Evolutionary conservation across 2,797 vertebrate species (phyloP), one percentile per base, ranked within the genome.

Genomic region (Lycodopsis pacificus): DNA sequence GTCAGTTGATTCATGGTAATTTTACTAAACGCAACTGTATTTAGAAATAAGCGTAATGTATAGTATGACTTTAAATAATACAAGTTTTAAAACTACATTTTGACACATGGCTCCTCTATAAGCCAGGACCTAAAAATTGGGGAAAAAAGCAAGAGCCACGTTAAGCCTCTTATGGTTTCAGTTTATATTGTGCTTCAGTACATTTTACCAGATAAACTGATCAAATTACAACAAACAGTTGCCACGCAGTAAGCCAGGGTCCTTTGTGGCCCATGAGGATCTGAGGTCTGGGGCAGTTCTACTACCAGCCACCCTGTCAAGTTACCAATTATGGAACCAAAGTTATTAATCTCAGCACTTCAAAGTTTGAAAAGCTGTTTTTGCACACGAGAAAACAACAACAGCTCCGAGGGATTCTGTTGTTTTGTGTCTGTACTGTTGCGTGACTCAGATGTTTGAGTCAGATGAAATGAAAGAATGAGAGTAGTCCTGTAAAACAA

Each of bases 381-480:
- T 22, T n/a, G 30, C 51, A 73, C 13, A 51, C 8, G n/a, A 61
- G 61, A 54, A 62, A 56, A 72, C 54, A 49, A 27, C 36, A 71
- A 25, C 46, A 36, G 5, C 46, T 19, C 6, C 13, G 32, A 42
- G 20, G 3, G 12, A 54, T 34, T 70, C 17, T 48, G 27, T 62
- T 54, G 42, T 48, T 68, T 72, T 27, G 25, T 64, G 6, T 36
- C 22, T 63, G 22, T 51, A 20, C 22, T 65, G 40, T 42, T 64
- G 66, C 54, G 7, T 65, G 57, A 44, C 32, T 70, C 32, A 34
- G 61, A 72, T 22, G 22, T 42, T 72, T 32, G 57, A 71, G 48
- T 73, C 74, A 65, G 34, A 49, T 42, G 19, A 57, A 63, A 78
- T 30, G 46, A 78, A 75, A 65, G 36, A 62, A 58, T 34, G 15